Percentiles rank a stretch among this genome's conserved stretches.
Evolutionary conservation across 2,797 vertebrate species (phyloP).

Genomic region (Anguilla pacifica): DNA sequence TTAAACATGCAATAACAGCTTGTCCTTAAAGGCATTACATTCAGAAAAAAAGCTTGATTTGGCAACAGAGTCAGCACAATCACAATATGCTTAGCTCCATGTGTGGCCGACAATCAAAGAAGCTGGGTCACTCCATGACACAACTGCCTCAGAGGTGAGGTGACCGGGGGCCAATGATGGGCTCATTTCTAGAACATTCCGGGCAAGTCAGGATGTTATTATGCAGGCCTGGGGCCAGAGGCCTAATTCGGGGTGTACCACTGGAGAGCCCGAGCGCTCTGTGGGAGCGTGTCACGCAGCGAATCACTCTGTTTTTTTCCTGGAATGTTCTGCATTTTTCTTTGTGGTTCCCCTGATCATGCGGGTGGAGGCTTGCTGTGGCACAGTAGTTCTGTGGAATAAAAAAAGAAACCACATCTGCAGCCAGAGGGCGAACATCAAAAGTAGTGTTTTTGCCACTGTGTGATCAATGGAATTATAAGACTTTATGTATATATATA

Average conservation of each 20-base stretch:
- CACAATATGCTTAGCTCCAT: slow-evolving; percentile 10
- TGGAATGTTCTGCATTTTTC: slow-evolving; percentile 1
- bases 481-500: background rate
- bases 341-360: slow-evolving; percentile 5
- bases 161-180: slow-evolving; percentile 24
- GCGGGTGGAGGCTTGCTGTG: slow-evolving; percentile 14
- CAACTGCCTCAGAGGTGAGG: slow-evolving; percentile 23
- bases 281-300: background rate
- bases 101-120: slow-evolving; percentile 25
- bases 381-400: slow-evolving; percentile 6
- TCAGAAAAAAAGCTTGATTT: background rate
- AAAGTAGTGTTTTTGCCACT: background rate
- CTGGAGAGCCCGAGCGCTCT: slow-evolving; percentile 22
- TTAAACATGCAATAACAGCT: background rate
- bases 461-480: slow-evolving; percentile 7
- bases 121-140: background rate
- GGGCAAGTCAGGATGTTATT: slow-evolving; percentile 46
- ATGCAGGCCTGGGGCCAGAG: slow-evolving; percentile 38
- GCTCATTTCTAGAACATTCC: slow-evolving; percentile 38
- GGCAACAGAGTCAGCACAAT: background rate
- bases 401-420: slow-evolving; percentile 23
- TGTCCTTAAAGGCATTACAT: background rate
- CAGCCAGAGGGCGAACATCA: background rate
- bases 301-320: slow-evolving; percentile 33
- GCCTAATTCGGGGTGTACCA: slow-evolving; percentile 38